These are phyloP conservation scores for Clostera curtula DNA, from an alignment of 2,888 invertebrate genomes.

Conservation along the genomic window DNA sequence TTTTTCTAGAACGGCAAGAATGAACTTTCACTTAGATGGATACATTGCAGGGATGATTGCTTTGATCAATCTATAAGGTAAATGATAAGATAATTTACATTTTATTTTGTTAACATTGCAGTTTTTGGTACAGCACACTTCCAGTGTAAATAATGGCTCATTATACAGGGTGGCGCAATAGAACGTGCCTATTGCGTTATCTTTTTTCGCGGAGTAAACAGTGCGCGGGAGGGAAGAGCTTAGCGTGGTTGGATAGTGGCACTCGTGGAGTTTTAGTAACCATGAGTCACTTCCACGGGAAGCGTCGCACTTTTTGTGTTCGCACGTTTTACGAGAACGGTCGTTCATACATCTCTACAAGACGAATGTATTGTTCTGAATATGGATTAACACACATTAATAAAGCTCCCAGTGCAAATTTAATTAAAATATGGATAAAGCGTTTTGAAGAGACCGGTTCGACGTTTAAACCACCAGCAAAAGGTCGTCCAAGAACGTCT, in stretches of 20 bases:
- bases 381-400: constrained; percentile 4
- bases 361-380: constrained; percentile 8
- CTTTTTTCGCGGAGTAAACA: constrained; percentile 4
- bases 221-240: constrained; percentile 1
- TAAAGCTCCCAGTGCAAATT: constrained; percentile 4
- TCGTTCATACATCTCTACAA: constrained; percentile 5
- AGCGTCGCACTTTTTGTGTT: constrained; percentile 6
- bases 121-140: too few relatives aligned
- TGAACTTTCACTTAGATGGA: too few relatives aligned
- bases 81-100: too few relatives aligned
- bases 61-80: too few relatives aligned
- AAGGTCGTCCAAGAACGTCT: too few relatives aligned
- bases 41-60: too few relatives aligned
- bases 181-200: constrained; percentile 6
- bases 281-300: constrained; percentile 6
- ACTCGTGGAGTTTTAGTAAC: constrained; percentile 2
- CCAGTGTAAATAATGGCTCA: too few relatives aligned
- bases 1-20: too few relatives aligned
- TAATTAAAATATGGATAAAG: constrained; percentile 7
- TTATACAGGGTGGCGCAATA: too few relatives aligned
- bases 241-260: neutral
- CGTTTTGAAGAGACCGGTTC: constrained; percentile 6
- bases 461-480: constrained; percentile 4
- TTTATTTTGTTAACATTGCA: too few relatives aligned
- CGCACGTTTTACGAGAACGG: constrained; percentile 7